Evolutionary conservation across 2,113 vertebrate species (phyloP).

Genomic region (Ornithorhynchus anatinus): DNA sequence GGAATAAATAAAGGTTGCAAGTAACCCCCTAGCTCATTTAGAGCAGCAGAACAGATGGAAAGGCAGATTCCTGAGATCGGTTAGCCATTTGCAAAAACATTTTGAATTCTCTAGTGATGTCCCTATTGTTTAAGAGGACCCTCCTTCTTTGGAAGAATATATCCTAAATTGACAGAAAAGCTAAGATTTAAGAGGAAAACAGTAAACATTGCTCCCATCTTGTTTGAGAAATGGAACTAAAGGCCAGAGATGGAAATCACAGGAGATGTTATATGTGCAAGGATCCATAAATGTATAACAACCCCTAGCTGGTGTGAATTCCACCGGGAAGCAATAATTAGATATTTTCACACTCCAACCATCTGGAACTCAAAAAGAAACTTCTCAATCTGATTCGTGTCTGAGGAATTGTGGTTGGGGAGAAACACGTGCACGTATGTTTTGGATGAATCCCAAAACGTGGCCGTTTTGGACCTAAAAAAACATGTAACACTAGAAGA

Average conservation of each 20-base stretch:
- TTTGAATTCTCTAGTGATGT: neutral
- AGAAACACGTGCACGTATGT: neutral
- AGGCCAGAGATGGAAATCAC: neutral
- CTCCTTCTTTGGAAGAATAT: neutral
- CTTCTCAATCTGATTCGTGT: slow-evolving; percentile 53
- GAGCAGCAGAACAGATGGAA: neutral
- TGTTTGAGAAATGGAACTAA: neutral
- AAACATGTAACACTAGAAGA: slow-evolving; percentile 23
- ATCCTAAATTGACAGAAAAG: neutral
- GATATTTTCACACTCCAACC: slow-evolving; percentile 32
- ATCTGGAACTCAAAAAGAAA: slow-evolving; percentile 37
- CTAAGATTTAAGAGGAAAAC: neutral
- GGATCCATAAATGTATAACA: neutral
- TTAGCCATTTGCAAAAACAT: neutral
- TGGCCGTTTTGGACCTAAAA: slow-evolving; percentile 22
- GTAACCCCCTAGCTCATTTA: neutral
- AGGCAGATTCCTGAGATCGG: neutral
- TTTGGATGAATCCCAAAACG: slow-evolving; percentile 34
- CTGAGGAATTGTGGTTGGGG: slow-evolving; percentile 43
- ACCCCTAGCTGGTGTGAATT: slow-evolving; percentile 15
- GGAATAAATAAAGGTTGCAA: too few species aligned
- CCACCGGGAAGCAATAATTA: slow-evolving; percentile 31
- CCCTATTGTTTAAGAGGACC: neutral
- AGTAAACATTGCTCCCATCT: neutral
- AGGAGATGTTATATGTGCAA: slow-evolving; percentile 8